Conservation (phyloP, 2,113 vertebrate genomes). For the Pachypanchax playfairii region DNA sequence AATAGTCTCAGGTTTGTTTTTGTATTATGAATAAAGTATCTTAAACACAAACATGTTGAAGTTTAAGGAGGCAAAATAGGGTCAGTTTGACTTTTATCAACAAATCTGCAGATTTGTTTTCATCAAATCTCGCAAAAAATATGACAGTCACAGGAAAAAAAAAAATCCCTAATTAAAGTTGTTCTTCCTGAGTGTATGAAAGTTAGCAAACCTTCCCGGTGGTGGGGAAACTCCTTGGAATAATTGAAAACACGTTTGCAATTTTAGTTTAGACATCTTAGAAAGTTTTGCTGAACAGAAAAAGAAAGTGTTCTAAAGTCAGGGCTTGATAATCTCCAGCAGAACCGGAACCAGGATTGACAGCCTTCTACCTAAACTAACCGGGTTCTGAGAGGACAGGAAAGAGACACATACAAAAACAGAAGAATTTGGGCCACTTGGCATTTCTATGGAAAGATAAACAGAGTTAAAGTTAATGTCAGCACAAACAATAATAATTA, state of each 20-base stretch:
- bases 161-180: background rate
- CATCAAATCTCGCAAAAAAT: constrained; percentile 13
- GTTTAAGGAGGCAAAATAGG: background rate
- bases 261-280: too few species aligned
- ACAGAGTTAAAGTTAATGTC: too few species aligned
- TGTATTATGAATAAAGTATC: constrained; percentile 4
- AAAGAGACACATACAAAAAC: too few species aligned
- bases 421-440: too few species aligned
- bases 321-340: too few species aligned
- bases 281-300: too few species aligned
- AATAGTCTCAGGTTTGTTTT: constrained; percentile 43
- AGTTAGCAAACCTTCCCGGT: background rate
- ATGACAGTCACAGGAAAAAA: background rate
- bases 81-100: constrained; percentile 16
- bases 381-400: too few species aligned
- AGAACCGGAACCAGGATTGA: too few species aligned
- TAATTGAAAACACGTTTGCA: constrained; percentile 33
- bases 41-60: constrained; percentile 6
- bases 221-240: constrained; percentile 12
- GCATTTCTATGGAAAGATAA: too few species aligned
- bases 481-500: too few species aligned
- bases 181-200: constrained; percentile 1
- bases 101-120: constrained; percentile 10
- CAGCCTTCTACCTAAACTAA: too few species aligned
- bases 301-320: too few species aligned